A percentile compares a stretch with the other conserved stretches of the same genome.
Evolutionary conservation across 2,888 invertebrate species (phyloP).

Genomic region (Hirtodrosophila cameraria): DNA sequence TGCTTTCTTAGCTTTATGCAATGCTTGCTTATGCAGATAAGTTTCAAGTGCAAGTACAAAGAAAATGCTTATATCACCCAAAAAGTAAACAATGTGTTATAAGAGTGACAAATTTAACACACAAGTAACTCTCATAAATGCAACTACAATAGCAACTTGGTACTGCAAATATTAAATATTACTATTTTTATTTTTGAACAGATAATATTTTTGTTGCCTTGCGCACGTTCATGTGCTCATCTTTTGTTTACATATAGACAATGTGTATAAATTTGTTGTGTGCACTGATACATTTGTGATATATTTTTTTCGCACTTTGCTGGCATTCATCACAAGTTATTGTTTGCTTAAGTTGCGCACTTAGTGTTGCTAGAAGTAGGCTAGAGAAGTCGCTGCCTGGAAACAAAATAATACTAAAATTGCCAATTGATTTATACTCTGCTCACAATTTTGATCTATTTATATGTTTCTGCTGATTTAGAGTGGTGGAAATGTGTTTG

Average conservation of each 20-base stretch:
- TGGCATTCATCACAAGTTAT: conserved; percentile 33
- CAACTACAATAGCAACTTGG: background rate
- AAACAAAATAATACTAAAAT: background rate
- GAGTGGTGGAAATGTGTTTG: too few relatives aligned
- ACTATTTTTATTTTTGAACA: background rate
- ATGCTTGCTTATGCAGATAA: background rate
- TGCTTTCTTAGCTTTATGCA: too few relatives aligned
- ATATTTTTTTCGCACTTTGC: conserved; percentile 53
- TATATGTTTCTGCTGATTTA: too few relatives aligned
- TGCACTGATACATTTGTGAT: background rate
- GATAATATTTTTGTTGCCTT: conserved; percentile 27
- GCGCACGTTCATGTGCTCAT: conserved; percentile 16
- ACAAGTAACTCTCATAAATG: conserved; percentile 4
- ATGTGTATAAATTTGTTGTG: conserved; percentile 28
- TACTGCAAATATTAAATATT: background rate
- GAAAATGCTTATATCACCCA: conserved; percentile 10
- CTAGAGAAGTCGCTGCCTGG: conserved; percentile 10
- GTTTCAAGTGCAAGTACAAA: background rate
- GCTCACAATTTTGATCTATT: too few relatives aligned
- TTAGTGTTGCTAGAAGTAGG: too few relatives aligned
- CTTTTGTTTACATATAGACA: conserved; percentile 27
- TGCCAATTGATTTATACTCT: too few relatives aligned
- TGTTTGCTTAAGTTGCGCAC: conserved; percentile 46
- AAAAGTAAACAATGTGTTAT: conserved; percentile 10
- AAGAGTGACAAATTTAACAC: conserved; percentile 19